phyloP scores from a whole-genome alignment of 2,797 vertebrate species.

The Coranthus polyacanthus region DNA sequence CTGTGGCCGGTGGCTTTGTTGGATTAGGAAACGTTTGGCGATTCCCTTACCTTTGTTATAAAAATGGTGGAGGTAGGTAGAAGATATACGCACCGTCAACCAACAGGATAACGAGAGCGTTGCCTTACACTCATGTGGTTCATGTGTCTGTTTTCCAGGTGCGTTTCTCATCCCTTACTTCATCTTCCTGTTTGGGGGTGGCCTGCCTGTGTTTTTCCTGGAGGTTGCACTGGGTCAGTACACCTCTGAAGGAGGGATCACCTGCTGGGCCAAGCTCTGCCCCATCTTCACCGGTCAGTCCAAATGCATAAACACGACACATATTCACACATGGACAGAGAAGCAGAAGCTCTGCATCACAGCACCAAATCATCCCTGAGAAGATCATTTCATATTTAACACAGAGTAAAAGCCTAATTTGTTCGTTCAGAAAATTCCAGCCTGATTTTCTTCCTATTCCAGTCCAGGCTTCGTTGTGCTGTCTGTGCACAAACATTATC shows the following conservation, averaged over 20 bases:
- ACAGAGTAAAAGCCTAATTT: slow-evolving; percentile 38
- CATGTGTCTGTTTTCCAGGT: slow-evolving; percentile 81
- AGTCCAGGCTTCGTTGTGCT: slow-evolving; percentile 33
- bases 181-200: slow-evolving; percentile 98
- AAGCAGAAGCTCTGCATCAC: background rate
- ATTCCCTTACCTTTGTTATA: slow-evolving; percentile 99
- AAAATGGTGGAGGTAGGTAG: slow-evolving; percentile 96
- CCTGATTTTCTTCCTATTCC: slow-evolving; percentile 44
- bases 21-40: slow-evolving; percentile 99
- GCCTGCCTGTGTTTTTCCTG: slow-evolving; percentile 98
- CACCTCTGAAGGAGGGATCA: slow-evolving; percentile 99
- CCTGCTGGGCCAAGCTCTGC: slow-evolving; percentile 98
- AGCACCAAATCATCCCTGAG: slow-evolving; percentile 11
- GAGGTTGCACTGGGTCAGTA: slow-evolving; percentile 98
- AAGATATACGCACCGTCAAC: background rate
- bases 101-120: background rate
- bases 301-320: slow-evolving; percentile 4
- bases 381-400: slow-evolving; percentile 39
- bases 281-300: slow-evolving; percentile 97
- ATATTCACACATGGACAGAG: background rate
- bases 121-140: slow-evolving; percentile 3
- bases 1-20: slow-evolving; percentile 97
- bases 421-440: slow-evolving; percentile 4
- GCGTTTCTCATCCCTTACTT: slow-evolving; percentile 99
- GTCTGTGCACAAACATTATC: slow-evolving; percentile 41